Base-by-base conservation (phyloP, 1,140 invertebrate species). In the Ruditapes philippinarum region DNA sequence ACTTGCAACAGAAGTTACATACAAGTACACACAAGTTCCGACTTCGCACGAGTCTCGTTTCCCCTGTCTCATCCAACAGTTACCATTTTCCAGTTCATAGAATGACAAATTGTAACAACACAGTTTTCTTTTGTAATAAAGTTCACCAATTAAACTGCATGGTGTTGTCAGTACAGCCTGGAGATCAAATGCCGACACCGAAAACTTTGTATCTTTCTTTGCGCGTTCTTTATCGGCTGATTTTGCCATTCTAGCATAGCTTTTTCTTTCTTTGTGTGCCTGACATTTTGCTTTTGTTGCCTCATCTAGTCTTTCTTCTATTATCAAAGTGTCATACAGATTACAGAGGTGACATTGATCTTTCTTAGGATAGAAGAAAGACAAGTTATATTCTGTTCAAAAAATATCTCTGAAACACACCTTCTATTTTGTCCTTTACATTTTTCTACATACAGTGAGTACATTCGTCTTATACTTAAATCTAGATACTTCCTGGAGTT, bases 361-460 rank as follows among this genome's bases (percentile, higher is more conserved):
- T 81, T 81, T 81, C 38, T 81, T 81, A 38, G 79, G 79, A 9
- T 42, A n/a, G 19, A 62, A 57, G n/a, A 81, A 81, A 81, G 79
- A 60, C 3, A 81, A 33, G 33, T 62, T 81, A n/a, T 81, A 81
- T 36, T 81, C 28, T 36, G 31, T 38, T n/a, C 79, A 81, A 40
- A 62, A 62, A n/a, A 12, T 28, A 12, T 25, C 31, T n/a, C 22
- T 73, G 31, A 38, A 40, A 40, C 68, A 73, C 17, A 12, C 14
- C 36, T 73, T 12, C 22, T 22, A 12, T n/a, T n/a, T n/a, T n/a
- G n/a, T n/a, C n/a, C n/a, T n/a, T n/a, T n/a, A n/a, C n/a, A n/a
- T n/a, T n/a, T n/a, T n/a, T n/a, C n/a, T n/a, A n/a, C n/a, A n/a
- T n/a, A n/a, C n/a, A n/a, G n/a, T n/a, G n/a, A n/a, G n/a, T n/a